phyloP scores from a whole-genome alignment of 2,113 vertebrate species.

The Notarius lentiginosus region DNA sequence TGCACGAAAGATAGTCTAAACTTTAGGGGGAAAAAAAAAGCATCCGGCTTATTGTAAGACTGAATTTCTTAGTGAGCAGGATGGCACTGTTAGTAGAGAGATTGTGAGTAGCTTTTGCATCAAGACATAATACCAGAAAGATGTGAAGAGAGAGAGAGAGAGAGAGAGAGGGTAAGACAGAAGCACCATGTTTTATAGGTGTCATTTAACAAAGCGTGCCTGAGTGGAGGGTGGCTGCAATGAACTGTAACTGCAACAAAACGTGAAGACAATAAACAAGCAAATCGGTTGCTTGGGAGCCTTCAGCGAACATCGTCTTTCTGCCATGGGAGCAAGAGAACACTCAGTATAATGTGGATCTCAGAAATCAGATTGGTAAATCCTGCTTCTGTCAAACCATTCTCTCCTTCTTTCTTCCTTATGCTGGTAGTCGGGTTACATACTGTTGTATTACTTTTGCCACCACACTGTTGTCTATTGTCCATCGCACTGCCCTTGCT shows the following conservation, averaged over 20 bases:
- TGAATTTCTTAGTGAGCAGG: conserved; percentile 30
- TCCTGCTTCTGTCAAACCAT: conserved; percentile 45
- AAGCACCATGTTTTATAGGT: conserved; percentile 72
- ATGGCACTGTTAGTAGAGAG: conserved; percentile 28
- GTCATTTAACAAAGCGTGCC: conserved; percentile 71
- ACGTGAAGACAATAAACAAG: conserved; percentile 76
- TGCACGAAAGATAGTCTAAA: neutral
- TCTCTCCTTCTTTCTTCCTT: neutral
- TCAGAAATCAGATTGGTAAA: conserved; percentile 58
- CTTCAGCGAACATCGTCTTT: conserved; percentile 61
- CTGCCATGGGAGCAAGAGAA: conserved; percentile 41
- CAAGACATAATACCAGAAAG: conserved; percentile 24
- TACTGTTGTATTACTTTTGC: neutral
- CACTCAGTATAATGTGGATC: conserved; percentile 42
- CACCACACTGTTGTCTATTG: conserved; percentile 6
- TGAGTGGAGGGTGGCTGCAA: conserved; percentile 66
- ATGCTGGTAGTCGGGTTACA: neutral
- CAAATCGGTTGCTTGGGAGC: conserved; percentile 74
- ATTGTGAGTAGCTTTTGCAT: conserved; percentile 37
- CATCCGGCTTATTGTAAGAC: conserved; percentile 9
- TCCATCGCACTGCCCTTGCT: conserved; percentile 2
- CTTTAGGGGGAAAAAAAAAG: neutral
- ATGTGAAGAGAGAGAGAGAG: conserved; percentile 33
- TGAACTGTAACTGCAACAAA: conserved; percentile 74
- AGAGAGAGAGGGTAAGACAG: conserved; percentile 44